Evolutionary conservation across 2,888 invertebrate species (phyloP), one percentile per base, ranked within the genome.

Genomic region (Merodon equestris): DNA sequence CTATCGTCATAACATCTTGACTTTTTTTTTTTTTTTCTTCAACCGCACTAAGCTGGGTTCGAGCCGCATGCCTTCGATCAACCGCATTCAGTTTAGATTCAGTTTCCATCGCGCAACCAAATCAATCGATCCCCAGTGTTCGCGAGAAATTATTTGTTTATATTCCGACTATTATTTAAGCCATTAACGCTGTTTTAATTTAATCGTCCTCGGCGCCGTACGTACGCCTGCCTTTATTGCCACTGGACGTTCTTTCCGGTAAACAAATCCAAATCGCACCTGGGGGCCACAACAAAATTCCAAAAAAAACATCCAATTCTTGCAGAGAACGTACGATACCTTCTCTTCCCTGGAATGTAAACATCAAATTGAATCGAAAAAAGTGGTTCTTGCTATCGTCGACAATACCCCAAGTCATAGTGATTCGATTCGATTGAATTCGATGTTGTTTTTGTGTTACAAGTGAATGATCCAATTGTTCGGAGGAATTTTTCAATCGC

Each of bases 1-100:
- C 58, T 38, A 68, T 79, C 79, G 64, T 68, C 63, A 63, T 74
- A 58, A 74, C 74, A 79, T 79, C 68, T 79, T 74, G 58, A 27
- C 48, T 68, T 58, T 51, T 56, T 58, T 79, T 63, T 79, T 74
- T 53, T 18, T 48, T 68, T 58, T 51, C 50, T 58, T 60, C 61
- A 67, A 73, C 73, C 73, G 68, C 79, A 68, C 74, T 63, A 58
- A 74, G 72, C 57, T 44, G 47, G 64, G 79, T 74, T 74, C 38
- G 48, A 79, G 67, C 74, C 68, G 38, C 68, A 74, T 58, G 58
- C 63, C 63, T 60, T 47, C 58, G 54, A 64, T 68, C 74, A 63
- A 64, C 57, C 38, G 45, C 53, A 34, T 58, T 79, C 68, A 79
- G 79, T 79, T 79, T 64, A 74, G 40, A 68, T 79, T 74, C n/a